Evolutionary conservation across 2,888 invertebrate genomes (phyloP), one percentile per base, ranked within the genome.

Genomic region (Cryptocephalus primarius): DNA sequence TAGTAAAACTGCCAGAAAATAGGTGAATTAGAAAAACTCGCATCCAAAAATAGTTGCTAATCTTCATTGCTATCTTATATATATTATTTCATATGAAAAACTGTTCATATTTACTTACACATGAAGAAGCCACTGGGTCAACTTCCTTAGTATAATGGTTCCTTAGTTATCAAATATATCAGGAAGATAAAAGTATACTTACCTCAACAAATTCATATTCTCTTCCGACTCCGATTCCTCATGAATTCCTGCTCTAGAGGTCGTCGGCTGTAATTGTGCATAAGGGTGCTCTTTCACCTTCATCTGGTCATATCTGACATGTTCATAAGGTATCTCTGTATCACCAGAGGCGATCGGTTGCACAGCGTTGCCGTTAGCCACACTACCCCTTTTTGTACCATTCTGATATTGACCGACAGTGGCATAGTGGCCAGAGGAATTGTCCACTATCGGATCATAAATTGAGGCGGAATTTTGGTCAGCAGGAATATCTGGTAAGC

Each of bases 391-490:
- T 6, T 36, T 36, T 11, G 11, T 36, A 6, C 36, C 6, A 36
- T 63, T 67, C 54, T 64, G 64, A 54, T 64, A 68, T 33, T 68
- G 68, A 40, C 68, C 68, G 11, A 90, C 87, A 8, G 89, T 90
- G 34, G 89, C 90, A 66, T 90, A 90, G 51, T 89, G 75, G 64
- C 89, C 90, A 0, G 88, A 90, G 8, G 83, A 82, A 42, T 86
- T 87, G 67, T 90, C 89, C 3, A 82, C 82, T 51, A 60, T 62
- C 9, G 64, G 66, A 49, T 65, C 67, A 60, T 63, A 64, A 53
- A 62, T 65, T 38, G 61, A 58, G 58, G 63, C 49, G 59, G 63
- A 61, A 59, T 67, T 40, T 59, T 68, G 61, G 58, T 82, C 79
- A 33, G 82, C 71, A 8, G 89, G 86, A 61, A 90, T 88, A 66